Conservation (phyloP, 2,797 vertebrate species). For the Xerus rutilus region DNA sequence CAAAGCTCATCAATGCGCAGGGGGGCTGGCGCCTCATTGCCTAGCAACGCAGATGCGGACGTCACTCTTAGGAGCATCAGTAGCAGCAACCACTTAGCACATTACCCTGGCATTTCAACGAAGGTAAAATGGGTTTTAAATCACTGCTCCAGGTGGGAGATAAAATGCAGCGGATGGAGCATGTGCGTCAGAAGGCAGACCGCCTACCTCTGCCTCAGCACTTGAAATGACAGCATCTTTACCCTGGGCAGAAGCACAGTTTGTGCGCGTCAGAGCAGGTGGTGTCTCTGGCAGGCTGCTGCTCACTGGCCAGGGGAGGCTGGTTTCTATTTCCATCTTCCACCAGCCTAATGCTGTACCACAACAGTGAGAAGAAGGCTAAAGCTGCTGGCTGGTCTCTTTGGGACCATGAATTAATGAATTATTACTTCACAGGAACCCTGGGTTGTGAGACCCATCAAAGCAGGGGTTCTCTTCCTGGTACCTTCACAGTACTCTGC, state of each 20-base stretch:
- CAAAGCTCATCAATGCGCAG: fast-evolving
- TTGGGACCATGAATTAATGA: not conserved
- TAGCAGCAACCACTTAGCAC: not conserved
- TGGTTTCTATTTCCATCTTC: not conserved
- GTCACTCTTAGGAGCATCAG: not conserved
- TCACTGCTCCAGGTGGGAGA: not conserved
- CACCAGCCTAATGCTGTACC: not conserved
- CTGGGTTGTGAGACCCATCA: not conserved
- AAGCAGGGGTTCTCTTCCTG: not conserved
- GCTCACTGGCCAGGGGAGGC: not conserved
- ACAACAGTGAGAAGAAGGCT: not conserved
- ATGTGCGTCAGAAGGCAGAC: not conserved
- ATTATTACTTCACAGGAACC: not conserved
- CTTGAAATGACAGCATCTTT: not conserved
- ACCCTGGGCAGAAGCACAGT: not conserved
- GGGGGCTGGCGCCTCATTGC: not conserved
- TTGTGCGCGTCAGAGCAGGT: not conserved
- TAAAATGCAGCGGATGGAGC: fast-evolving
- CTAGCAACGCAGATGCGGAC: not conserved
- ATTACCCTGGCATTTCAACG: not conserved
- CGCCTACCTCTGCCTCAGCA: not conserved
- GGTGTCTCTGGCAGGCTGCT: not conserved
- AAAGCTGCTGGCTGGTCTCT: fast-evolving
- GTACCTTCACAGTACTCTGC: not conserved
- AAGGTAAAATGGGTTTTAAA: not conserved